phyloP scores from a whole-genome alignment of 23 tunicate species.

The Trididemnum miniatum region DNA sequence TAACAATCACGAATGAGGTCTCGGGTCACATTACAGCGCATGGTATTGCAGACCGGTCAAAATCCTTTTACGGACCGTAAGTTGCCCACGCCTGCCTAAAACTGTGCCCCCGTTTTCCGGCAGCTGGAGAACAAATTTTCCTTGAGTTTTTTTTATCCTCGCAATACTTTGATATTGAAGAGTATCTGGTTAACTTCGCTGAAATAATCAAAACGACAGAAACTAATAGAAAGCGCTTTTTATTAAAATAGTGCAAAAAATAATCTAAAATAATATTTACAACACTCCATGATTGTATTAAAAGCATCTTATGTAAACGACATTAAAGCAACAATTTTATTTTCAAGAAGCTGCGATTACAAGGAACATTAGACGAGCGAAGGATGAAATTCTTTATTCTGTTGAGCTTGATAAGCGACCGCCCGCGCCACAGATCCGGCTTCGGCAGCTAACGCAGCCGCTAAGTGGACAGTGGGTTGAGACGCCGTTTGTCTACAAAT shows the following conservation, averaged over 20 bases:
- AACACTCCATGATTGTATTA: background rate
- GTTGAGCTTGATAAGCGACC: slow-evolving; percentile 69
- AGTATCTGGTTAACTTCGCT: no score
- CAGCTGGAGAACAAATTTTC: no score
- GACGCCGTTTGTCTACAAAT: slow-evolving; percentile 70
- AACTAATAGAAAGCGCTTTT: background rate
- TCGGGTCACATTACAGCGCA: no score
- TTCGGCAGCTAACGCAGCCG: slow-evolving; percentile 96
- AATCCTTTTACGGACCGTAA: no score
- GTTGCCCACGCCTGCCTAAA: no score
- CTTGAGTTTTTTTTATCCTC: no score
- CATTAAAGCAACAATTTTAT: background rate
- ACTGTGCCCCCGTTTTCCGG: no score
- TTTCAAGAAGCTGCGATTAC: background rate
- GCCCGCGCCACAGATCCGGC: slow-evolving; percentile 97
- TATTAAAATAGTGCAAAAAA: background rate
- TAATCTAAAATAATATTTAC: background rate
- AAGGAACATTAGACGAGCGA: slow-evolving; percentile 29
- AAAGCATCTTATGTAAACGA: background rate
- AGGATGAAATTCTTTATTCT: slow-evolving; percentile 37
- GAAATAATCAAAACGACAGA: no score
- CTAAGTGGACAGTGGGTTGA: slow-evolving; percentile 83
- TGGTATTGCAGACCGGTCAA: no score
- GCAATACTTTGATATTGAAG: no score
- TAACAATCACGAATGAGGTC: no score